Base-by-base conservation (phyloP, 2,888 invertebrate genomes). In the Himalopsyche japonica region DNA sequence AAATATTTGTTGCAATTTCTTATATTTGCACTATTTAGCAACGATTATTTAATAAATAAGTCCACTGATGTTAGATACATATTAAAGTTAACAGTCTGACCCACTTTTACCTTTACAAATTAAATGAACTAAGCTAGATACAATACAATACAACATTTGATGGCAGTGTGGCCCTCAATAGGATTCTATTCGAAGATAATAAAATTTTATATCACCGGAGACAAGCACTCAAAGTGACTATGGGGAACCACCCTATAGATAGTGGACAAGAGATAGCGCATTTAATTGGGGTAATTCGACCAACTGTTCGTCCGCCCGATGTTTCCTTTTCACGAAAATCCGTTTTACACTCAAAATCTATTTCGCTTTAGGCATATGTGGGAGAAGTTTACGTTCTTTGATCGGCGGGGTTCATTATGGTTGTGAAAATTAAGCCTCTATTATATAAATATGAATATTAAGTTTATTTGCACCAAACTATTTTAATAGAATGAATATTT, bases 251-350 rank as follows among this genome's bases (percentile, higher is more conserved):
- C 86, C 87, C 86, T 78, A 82, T 64, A 84, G 87, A 87, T 87
- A 82, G 80, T 82, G 76, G 77, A 57, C 82, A 79, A 47, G 49
- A 86, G 87, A 87, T 87, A 87, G 86, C 76, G 57, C 57, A 81
- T 86, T 83, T 87, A 86, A 87, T 87, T 87, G 87, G 87, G 87
- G 87, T 86, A 86, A 87, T 87, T 82, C 86, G 48, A 78, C 83
- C 87, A 87, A 86, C 87, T 87, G 87, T 85, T 87, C 82, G 70
- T 85, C 86, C 85, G 87, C 84, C 86, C 84, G 70, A 79, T 85
- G 83, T 77, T 83, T 47, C 83, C 82, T 85, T 79, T 49, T 81
- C 78, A 47, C 70, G 79, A 47, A 79, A 79, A 79, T 80, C 76
- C 79, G 76, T 85, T 86, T 86, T 82, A 83, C 84, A 86, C 83